These are phyloP conservation scores for Tyrophagus putrescentiae DNA, from an alignment of 1,140 invertebrate genomes.

Conservation along the genomic window DNA sequence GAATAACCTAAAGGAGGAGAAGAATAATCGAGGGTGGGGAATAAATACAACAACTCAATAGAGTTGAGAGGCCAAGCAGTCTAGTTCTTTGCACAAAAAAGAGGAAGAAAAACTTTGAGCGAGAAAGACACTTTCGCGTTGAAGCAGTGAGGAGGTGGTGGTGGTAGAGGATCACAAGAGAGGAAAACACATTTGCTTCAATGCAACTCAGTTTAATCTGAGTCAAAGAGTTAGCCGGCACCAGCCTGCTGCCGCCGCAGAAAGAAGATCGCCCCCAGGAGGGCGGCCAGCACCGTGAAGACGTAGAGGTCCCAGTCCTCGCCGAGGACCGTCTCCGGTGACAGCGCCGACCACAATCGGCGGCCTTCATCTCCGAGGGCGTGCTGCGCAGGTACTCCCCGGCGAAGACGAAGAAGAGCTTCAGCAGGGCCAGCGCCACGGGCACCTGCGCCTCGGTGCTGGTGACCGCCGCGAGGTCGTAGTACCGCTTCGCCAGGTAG, in stretches of 20 bases:
- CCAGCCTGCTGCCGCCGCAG: not conserved
- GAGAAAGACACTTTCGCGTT: no score
- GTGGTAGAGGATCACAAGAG: no score
- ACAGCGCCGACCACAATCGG: not conserved
- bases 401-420: slow-evolving; percentile 63
- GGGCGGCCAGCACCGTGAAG: slow-evolving; percentile 60
- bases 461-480: slow-evolving; percentile 90
- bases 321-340: slow-evolving; percentile 45
- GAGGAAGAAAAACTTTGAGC: no score
- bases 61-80: no score
- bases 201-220: no score
- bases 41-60: no score
- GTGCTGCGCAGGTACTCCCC: slow-evolving; percentile 42
- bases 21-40: no score
- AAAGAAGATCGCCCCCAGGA: slow-evolving; percentile 41
- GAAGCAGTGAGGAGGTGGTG: no score
- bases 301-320: slow-evolving; percentile 89
- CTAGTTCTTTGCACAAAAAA: no score
- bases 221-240: no score
- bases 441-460: slow-evolving; percentile 85
- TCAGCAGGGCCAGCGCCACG: slow-evolving; percentile 75
- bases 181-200: no score
- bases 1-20: no score
- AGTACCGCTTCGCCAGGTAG: slow-evolving; percentile 67
- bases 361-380: slow-evolving; percentile 38